phyloP scores from a whole-genome alignment of 2,888 invertebrate species.

The Parnassius glacialis region DNA sequence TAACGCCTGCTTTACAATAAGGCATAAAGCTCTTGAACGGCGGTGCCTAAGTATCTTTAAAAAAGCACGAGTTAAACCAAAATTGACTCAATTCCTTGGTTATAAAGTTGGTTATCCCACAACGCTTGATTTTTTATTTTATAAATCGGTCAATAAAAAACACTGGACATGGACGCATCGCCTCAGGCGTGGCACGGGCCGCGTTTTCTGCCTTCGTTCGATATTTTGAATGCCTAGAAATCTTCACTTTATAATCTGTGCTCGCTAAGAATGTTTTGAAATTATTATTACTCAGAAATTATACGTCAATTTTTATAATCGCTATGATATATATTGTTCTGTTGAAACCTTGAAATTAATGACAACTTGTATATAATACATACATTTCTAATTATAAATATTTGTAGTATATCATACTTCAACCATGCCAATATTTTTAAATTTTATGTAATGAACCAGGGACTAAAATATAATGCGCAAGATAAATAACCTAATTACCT shows the following conservation, averaged over 20 bases:
- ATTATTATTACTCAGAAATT: constrained; percentile 6
- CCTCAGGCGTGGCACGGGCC: constrained; percentile 66
- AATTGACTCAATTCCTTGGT: constrained; percentile 31
- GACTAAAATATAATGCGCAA: too few relatives aligned
- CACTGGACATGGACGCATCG: constrained; percentile 39
- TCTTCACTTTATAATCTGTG: constrained; percentile 47
- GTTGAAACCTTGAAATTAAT: too few relatives aligned
- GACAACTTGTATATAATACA: too few relatives aligned
- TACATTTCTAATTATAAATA: too few relatives aligned
- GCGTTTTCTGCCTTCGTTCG: constrained; percentile 29
- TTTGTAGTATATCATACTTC: too few relatives aligned
- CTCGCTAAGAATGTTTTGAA: constrained; percentile 29
- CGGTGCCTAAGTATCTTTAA: constrained; percentile 38
- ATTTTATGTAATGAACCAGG: too few relatives aligned
- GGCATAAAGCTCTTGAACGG: constrained; percentile 47
- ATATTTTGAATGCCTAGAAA: constrained; percentile 51
- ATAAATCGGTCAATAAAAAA: constrained; percentile 32
- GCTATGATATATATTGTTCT: too few relatives aligned
- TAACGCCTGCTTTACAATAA: constrained; percentile 45
- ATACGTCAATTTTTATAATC: neutral
- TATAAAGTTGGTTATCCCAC: constrained; percentile 35
- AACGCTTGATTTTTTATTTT: constrained; percentile 27
- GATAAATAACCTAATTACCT: too few relatives aligned
- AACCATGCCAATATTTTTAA: too few relatives aligned
- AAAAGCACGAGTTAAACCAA: constrained; percentile 32